Evolutionary conservation across 2,888 invertebrate genomes (phyloP).

Genomic region (Diabrotica balteata): DNA sequence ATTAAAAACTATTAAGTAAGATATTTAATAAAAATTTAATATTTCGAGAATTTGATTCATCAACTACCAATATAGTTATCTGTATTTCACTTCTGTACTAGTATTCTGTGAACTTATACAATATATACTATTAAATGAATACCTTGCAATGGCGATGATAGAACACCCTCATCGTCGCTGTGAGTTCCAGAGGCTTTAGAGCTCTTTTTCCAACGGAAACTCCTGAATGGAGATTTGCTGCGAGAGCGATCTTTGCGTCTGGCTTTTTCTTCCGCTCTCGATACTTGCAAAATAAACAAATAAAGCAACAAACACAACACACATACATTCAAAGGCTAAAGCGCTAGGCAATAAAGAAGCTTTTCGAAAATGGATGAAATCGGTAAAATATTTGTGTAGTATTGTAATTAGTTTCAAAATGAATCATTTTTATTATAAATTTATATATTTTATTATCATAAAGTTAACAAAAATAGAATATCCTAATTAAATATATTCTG

Average conservation of each 20-base stretch:
- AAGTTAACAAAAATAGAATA: too few species aligned
- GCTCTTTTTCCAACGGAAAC: slow-evolving; percentile 87
- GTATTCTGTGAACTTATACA: too few species aligned
- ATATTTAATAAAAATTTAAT: too few species aligned
- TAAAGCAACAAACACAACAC: slow-evolving; percentile 40
- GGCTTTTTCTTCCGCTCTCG: slow-evolving; percentile 56
- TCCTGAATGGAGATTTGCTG: slow-evolving; percentile 93
- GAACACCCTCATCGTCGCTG: slow-evolving; percentile 85
- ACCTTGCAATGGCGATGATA: slow-evolving; percentile 57
- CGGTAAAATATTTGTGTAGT: slow-evolving; percentile 9
- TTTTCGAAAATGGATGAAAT: slow-evolving; percentile 9
- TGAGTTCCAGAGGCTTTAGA: slow-evolving; percentile 70
- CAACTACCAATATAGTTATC: too few species aligned
- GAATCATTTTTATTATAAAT: too few species aligned
- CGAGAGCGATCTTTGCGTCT: slow-evolving; percentile 80
- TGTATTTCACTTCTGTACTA: too few species aligned
- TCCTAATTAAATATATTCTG: too few species aligned
- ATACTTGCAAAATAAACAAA: slow-evolving; percentile 49
- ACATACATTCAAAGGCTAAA: slow-evolving; percentile 31
- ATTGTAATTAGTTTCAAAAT: not conserved
- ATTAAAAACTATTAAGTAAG: too few species aligned
- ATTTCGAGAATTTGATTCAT: too few species aligned
- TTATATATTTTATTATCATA: too few species aligned
- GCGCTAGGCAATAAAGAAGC: slow-evolving; percentile 17
- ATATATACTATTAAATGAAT: slow-evolving; percentile 12